A percentile compares a stretch with the other conserved stretches of the same genome.
Evolutionary conservation across 1,140 invertebrate genomes (phyloP).

Genomic region (Onthophagus taurus): DNA sequence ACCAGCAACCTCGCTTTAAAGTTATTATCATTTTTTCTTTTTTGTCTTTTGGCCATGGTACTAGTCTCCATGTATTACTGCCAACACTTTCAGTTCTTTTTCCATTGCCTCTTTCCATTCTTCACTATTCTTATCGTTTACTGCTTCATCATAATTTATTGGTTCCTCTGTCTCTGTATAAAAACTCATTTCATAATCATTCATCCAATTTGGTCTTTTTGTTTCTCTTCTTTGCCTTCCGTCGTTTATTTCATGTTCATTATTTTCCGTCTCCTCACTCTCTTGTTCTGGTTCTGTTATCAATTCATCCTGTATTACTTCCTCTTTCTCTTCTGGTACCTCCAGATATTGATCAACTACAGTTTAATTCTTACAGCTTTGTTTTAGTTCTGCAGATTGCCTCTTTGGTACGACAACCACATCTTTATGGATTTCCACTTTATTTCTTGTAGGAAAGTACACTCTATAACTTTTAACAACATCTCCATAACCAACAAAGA

Average conservation of each 20-base stretch:
- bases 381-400: not conserved
- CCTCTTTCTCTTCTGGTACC: constrained; percentile 10
- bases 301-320: not conserved
- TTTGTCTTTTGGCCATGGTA: not conserved
- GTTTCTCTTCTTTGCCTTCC: not conserved
- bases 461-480: constrained; percentile 25
- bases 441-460: constrained; percentile 20
- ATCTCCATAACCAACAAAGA: constrained; percentile 26
- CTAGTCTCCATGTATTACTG: constrained; percentile 15
- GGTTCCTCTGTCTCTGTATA: constrained; percentile 6
- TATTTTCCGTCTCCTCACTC: not conserved
- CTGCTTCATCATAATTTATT: constrained; percentile 10
- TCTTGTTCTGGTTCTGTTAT: not conserved
- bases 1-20: constrained; percentile 19
- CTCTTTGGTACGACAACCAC: constrained; percentile 13
- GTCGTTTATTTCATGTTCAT: constrained; percentile 2
- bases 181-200: constrained; percentile 16
- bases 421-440: constrained; percentile 21
- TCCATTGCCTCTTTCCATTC: constrained; percentile 16
- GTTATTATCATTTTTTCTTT: not conserved
- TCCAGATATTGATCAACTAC: constrained; percentile 3
- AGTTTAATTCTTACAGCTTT: not conserved
- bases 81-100: constrained; percentile 12
- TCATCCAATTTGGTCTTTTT: constrained; percentile 2
- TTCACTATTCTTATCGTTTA: constrained; percentile 1